Base-by-base conservation (phyloP, 2,888 invertebrate species). In the Oxyscelio sp. region DNA sequence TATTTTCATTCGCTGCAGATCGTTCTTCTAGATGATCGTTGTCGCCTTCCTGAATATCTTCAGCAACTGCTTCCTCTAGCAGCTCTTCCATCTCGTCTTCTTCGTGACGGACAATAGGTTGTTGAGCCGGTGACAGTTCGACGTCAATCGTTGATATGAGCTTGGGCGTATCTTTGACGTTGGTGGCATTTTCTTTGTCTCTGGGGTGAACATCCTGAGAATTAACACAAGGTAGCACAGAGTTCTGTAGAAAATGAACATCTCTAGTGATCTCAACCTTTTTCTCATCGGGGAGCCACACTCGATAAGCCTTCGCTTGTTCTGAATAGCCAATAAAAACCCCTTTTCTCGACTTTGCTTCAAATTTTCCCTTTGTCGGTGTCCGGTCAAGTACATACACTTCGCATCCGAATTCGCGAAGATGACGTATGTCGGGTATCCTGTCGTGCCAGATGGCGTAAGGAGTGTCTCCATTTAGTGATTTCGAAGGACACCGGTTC, bases 331-430 rank as follows among this genome's bases (percentile, higher is more conserved):
- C 77, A 13, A 52, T 13, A n/a, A 48, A 19, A 6, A 48, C 8
- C 0, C 48, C 48, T 13, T 85, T 15, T 8, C 45, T 59, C 15
- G 34, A 34, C 83, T 15, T 40, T 71, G 65, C 34, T 11, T 82
- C 84, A n/a, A 86, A 43, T 73, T 82, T 86, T 45, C 79, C 75
- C 24, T 59, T 58, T 2, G 9, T 15, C 15, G 82, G 65, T 17
- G 59, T 48, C 34, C 79, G 59, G 22, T 43, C 54, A 1, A 82
- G 22, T 17, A 50, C 59, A 34, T 71, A 84, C 0, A 82, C 78
- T 43, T 81, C 22, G 27, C 65, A 66, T 45, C 90, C 90, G 74
- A 91, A 91, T 43, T 87, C 75, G 58, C 83, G 50, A 6, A 90
- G 43, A 40, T 90, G 77, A 8, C 70, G 27, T 0, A 90, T 79